phyloP scores from a whole-genome alignment of 2,797 vertebrate species.

The Caiman crocodilus region DNA sequence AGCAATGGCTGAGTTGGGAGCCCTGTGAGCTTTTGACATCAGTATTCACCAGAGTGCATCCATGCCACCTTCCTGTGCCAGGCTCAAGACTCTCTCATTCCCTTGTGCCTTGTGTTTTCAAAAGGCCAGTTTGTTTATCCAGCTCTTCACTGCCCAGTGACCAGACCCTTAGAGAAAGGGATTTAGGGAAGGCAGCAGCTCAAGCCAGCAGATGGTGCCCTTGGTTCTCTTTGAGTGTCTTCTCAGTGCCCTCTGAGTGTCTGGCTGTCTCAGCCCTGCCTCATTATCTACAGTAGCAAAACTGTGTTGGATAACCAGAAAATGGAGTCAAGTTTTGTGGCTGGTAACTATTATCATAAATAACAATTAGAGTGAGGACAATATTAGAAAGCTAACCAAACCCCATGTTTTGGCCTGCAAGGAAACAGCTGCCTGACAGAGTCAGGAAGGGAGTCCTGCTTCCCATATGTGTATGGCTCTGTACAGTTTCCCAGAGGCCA shows the following conservation, averaged over 20 bases:
- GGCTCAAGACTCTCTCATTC: background rate
- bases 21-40: background rate
- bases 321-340: background rate
- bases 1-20: background rate
- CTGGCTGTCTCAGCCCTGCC: slow-evolving; percentile 7
- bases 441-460: background rate
- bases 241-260: slow-evolving; percentile 24
- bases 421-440: background rate
- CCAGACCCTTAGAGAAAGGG: slow-evolving; percentile 18
- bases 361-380: background rate
- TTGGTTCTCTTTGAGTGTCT: slow-evolving; percentile 58
- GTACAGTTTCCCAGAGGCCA: background rate
- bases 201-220: slow-evolving; percentile 78
- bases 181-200: slow-evolving; percentile 53
- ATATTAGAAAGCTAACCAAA: background rate
- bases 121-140: background rate
- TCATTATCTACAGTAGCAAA: background rate
- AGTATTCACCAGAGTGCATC: background rate
- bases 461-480: background rate
- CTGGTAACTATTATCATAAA: background rate
- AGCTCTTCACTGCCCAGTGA: background rate
- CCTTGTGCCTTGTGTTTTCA: background rate
- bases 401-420: background rate
- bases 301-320: background rate
- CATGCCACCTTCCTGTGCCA: fast-evolving